Base-by-base conservation (phyloP, 1,140 invertebrate genomes). In the Drosophila sechellia region DNA sequence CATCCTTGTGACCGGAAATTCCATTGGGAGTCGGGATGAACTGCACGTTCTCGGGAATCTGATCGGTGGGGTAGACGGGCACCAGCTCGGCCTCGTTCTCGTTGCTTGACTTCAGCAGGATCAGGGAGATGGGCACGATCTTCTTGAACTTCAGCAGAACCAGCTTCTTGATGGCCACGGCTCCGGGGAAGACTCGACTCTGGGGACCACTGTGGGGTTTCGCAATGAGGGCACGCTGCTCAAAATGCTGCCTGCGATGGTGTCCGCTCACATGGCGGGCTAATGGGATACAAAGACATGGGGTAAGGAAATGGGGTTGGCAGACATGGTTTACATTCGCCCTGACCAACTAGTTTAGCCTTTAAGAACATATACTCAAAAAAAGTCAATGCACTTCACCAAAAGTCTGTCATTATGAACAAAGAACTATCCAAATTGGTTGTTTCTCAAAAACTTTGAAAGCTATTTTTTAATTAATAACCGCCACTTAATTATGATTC, bases 141-240 rank as follows among this genome's bases (percentile, higher is more conserved):
- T 91, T 91, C 61, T 91, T 91, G 78, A 91, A 91, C 59, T 91
- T 91, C 12, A 91, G 61, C 58, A 91, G 60, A 12, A 91, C 90
- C 75, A 91, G 70, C 68, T 91, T 91, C 71, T 91, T 91, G 40
- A 91, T 89, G 64, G 90, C 90, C 56, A 91, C 76, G 0, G 90
- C 90, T 3, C 90, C 90, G n/a, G 90, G 86, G 27, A 91, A 90
- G 40, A 91, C 78, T 31, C 90, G 90, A 0, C 68, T 71, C 53
- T 91, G 90, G 27, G 77, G 52, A 0, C 61, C 70, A 6, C 6
- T 53, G 46, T 89, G 83, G 2, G 83, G 83, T 56, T 87, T 87
- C n/a, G 55, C 43, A 0, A 89, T 52, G 5, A 87, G 37, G 3
- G 77, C 75, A 6, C 90, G 68, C 52, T 89, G 79, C 17, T 69